A percentile compares a stretch with the other conserved stretches of the same genome.
Evolutionary conservation across 2,888 invertebrate species (phyloP).

Genomic region (Apomyelois bistriatella): DNA sequence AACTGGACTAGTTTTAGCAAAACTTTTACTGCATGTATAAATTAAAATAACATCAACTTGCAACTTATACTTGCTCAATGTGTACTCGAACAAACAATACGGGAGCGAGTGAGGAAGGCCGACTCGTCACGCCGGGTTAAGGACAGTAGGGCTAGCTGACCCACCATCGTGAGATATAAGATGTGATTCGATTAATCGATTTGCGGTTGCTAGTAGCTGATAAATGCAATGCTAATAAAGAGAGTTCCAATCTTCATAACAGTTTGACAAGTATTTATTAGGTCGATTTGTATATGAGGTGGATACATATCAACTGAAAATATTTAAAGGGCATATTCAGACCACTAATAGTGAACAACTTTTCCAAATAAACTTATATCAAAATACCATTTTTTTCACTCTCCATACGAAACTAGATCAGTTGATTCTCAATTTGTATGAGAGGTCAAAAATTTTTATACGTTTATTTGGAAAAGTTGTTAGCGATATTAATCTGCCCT

Average conservation of each 20-base stretch:
- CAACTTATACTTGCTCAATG: slow-evolving; percentile 26
- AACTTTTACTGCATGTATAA: not conserved
- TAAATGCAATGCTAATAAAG: not conserved
- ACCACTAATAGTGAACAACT: too few relatives aligned
- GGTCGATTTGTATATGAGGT: too few relatives aligned
- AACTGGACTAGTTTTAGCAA: not conserved
- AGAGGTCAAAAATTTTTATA: too few relatives aligned
- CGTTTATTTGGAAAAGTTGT: too few relatives aligned
- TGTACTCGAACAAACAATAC: slow-evolving; percentile 49
- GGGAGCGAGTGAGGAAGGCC: slow-evolving; percentile 64
- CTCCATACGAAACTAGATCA: too few relatives aligned
- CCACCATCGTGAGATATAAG: slow-evolving; percentile 17
- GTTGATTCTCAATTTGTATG: too few relatives aligned
- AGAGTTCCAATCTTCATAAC: not conserved
- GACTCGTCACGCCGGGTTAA: slow-evolving; percentile 79
- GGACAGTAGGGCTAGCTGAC: slow-evolving; percentile 54
- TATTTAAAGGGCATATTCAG: too few relatives aligned
- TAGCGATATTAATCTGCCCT: too few relatives aligned
- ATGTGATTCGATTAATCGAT: slow-evolving; percentile 3
- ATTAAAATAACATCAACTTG: not conserved
- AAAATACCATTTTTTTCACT: too few relatives aligned
- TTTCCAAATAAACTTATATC: too few relatives aligned
- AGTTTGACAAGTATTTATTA: not conserved
- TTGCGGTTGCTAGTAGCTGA: not conserved
- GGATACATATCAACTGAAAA: too few relatives aligned